Conservation (phyloP, 2,113 vertebrate species). For the Pomatostomus ruficeps region DNA sequence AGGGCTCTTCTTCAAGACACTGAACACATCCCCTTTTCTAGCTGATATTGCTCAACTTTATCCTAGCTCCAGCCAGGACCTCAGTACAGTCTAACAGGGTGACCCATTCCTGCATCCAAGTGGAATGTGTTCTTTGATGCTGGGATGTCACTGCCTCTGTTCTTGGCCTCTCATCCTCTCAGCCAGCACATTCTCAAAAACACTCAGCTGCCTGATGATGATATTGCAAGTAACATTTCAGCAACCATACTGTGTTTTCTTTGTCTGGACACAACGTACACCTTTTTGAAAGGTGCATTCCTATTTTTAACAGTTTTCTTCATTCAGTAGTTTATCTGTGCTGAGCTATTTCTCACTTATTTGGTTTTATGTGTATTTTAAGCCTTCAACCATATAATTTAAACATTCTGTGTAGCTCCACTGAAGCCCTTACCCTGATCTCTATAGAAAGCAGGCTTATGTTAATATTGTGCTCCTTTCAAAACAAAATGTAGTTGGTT, state of each 20-base stretch:
- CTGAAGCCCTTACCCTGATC: background rate
- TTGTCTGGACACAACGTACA: background rate
- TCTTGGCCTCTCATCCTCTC: background rate
- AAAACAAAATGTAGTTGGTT: background rate
- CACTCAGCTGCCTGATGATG: background rate
- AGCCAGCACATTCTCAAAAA: background rate
- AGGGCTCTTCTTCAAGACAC: background rate
- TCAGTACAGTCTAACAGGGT: rapidly evolving
- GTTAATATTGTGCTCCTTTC: background rate
- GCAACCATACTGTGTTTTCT: background rate
- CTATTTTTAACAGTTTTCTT: background rate
- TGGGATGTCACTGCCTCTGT: background rate
- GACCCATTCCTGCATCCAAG: background rate
- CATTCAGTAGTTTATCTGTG: background rate
- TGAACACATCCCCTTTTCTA: background rate
- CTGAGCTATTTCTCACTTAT: background rate
- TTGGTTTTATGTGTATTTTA: background rate
- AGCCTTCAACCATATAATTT: background rate
- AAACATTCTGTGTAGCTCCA: background rate
- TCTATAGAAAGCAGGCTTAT: background rate
- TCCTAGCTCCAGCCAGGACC: background rate
- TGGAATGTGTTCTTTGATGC: background rate
- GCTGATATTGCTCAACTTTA: background rate
- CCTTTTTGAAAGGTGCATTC: background rate
- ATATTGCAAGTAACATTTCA: background rate